Evolutionary conservation across 2,797 vertebrate genomes (phyloP), one percentile per base, ranked within the genome.

Genomic region (Acanthurus tractus): DNA sequence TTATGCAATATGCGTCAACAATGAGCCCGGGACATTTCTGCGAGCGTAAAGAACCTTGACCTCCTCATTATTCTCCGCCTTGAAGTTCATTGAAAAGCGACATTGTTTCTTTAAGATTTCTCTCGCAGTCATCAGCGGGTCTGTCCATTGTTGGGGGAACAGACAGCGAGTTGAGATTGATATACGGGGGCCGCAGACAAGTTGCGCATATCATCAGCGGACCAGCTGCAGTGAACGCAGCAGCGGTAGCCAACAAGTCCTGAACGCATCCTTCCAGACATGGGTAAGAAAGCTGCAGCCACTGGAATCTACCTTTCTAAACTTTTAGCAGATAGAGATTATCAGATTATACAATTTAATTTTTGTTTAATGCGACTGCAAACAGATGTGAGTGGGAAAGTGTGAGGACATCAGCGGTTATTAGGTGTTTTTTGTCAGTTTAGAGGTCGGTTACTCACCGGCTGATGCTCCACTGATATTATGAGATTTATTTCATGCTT

Each of bases 81-180:
- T 81, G 84, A 90, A 91, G 89, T 91, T 84, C 81, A 90, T 89
- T 95, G 92, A 95, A 95, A 94, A 92, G 93, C 83, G 85, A 90
- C 94, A 93, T 96, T 96, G 95, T 95, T 92, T 93, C 94, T 94
- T 94, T 94, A 94, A 94, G 92, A 87, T 93, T 86, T 87, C 89
- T 69, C 74, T 90, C 34, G 90, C 89, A 90, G 88, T 75, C 86
- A 82, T 91, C 91, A 40, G 80, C 78, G 82, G 83, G 61, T 90
- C 89, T 94, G 94, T 94, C 87, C 91, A 93, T 94, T 95, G 94
- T 95, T 92, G 73, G 66, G 74, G 84, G 85, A 88, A 90, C 87
- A 91, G 86, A 88, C 80, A 84, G 87, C 14, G 78, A 90, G 85
- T 86, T 88, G 88, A 93, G 90, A 89, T 91, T 94, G 89, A 93